Evolutionary conservation across 2,113 vertebrate genomes (phyloP), one percentile per base, ranked within the genome.

Genomic region (Chauna torquata): DNA sequence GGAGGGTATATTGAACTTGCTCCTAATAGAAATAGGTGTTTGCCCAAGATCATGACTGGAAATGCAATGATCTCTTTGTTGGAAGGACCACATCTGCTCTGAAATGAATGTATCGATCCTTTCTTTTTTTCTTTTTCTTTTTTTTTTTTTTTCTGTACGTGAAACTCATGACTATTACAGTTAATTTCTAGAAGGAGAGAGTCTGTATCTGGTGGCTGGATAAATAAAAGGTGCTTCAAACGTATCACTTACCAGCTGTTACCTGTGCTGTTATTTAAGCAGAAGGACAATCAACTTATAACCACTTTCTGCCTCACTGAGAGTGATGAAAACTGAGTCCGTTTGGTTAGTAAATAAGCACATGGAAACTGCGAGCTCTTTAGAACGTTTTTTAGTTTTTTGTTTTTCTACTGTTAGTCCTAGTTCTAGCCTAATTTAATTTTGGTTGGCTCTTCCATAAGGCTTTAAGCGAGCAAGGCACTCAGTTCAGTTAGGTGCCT

Each of bases 51-150:
- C 86, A 84, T 62, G 9, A 74, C 70, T 87, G 96, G 76, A 96
- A 96, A 88, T 40, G 30, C 78, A 91, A 40, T 30, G 54, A 85
- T 75, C 34, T 62, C 13, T 2, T 80, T 91, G 90, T 38, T 92
- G 86, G 90, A 86, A 88, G 80, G 13, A 28, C 44, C 75, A 75
- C 72, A 17, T 86, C 16, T 50, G 82, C 86, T 96, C 97, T 92
- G 75, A 97, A 96, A 97, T 94, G 18, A 70, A 91, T 28, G 27
- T 94, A 94, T 94, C 87, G 87, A 91, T 96, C 92, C 82, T 59
- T 25, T 40, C 11, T 19, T 27, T 47, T 61, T 34, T n/a, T 25
- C 28, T 16, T 15, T 42, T 50, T 42, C 38, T 20, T 55, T 38
- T 49, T 9, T 40, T 40, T 38, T 44, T 23, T 57, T 65, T 49